Conservation (phyloP, 92 coral and sea anemone genomes). For the Umimayanthus kanabou region DNA sequence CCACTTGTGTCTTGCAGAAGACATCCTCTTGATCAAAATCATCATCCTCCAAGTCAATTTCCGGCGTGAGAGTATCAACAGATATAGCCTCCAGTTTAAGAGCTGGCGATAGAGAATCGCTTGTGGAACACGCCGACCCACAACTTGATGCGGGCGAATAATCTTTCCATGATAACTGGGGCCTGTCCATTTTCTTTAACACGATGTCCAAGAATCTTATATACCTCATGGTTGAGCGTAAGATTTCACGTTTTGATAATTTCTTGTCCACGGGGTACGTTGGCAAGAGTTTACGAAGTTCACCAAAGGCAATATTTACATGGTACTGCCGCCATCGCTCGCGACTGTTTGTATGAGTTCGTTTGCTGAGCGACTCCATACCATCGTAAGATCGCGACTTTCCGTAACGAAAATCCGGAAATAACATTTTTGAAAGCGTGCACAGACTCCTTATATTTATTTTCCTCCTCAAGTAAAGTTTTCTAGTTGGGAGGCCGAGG, state of each 20-base stretch:
- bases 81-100: slow-evolving; percentile 55
- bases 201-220: slow-evolving; percentile 73
- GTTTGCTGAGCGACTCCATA: neutral
- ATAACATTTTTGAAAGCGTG: neutral
- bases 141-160: slow-evolving; percentile 18
- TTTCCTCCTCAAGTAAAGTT: neutral
- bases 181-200: slow-evolving; percentile 56
- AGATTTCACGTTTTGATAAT: slow-evolving; percentile 83
- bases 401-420: slow-evolving; percentile 23
- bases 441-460: neutral
- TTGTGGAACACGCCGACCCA: slow-evolving; percentile 5
- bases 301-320: slow-evolving; percentile 81
- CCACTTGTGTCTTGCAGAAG: neutral
- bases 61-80: slow-evolving; percentile 63
- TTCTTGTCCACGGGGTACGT: slow-evolving; percentile 84
- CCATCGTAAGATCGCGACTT: neutral
- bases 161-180: neutral
- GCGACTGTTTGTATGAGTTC: slow-evolving; percentile 81
- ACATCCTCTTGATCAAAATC: slow-evolving; percentile 15
- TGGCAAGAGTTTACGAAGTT: slow-evolving; percentile 77
- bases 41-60: slow-evolving; percentile 53
- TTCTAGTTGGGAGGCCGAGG: neutral
- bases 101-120: slow-evolving; percentile 43
- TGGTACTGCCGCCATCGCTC: slow-evolving; percentile 89
- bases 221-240: slow-evolving; percentile 78